Evolutionary conservation across 2,797 vertebrate species (phyloP).

Genomic region (Melanotaenia nigrans): DNA sequence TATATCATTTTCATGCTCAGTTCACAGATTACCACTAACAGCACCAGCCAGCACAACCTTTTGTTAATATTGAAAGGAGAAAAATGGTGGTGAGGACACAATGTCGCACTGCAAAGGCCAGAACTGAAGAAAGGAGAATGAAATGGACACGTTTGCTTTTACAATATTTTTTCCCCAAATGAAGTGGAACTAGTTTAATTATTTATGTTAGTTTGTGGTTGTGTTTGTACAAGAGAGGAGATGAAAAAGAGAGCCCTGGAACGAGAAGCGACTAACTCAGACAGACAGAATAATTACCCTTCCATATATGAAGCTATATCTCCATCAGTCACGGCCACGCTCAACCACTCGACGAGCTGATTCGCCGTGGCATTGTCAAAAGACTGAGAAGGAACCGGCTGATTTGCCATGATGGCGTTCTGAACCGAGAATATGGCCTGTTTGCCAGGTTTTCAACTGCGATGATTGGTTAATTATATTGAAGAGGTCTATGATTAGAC

Average conservation of each 20-base stretch:
- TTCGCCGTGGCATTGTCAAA: slow-evolving; percentile 56
- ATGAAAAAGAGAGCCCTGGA: slow-evolving; percentile 21
- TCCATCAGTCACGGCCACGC: slow-evolving; percentile 65
- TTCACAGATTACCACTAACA: slow-evolving; percentile 1
- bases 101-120: background rate
- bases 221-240: slow-evolving; percentile 10
- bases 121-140: background rate
- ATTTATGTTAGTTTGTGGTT: slow-evolving; percentile 17
- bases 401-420: slow-evolving; percentile 57
- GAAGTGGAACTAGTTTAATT: slow-evolving; percentile 10
- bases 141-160: background rate
- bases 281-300: slow-evolving; percentile 73
- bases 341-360: slow-evolving; percentile 57
- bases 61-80: slow-evolving; percentile 16
- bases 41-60: background rate
- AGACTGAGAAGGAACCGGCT: slow-evolving; percentile 34
- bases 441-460: slow-evolving; percentile 51
- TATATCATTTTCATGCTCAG: background rate
- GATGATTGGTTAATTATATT: slow-evolving; percentile 76
- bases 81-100: slow-evolving; percentile 4
- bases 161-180: background rate
- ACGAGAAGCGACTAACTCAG: slow-evolving; percentile 61
- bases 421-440: slow-evolving; percentile 39
- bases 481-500: slow-evolving; percentile 65
- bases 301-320: slow-evolving; percentile 39